These are phyloP conservation scores for Nephila pilipes DNA, from an alignment of 1,140 invertebrate species.

Conservation along the genomic window DNA sequence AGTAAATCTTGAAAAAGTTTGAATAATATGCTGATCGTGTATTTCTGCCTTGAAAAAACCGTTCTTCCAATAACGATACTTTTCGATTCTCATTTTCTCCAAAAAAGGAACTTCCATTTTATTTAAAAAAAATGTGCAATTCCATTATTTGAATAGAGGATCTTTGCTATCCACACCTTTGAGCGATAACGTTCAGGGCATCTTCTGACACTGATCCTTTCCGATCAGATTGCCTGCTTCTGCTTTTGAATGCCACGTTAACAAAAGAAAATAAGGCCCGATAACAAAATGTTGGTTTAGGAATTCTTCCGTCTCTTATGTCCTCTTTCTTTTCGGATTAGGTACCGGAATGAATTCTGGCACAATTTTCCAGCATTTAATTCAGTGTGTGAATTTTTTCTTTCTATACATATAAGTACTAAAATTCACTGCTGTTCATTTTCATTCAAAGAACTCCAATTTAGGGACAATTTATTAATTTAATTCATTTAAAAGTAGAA, in stretches of 20 bases:
- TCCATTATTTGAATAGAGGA: neutral
- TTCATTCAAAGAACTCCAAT: too few species aligned
- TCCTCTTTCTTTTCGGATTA: neutral
- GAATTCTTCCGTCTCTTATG: neutral
- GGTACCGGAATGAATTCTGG: neutral
- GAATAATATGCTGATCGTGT: too few species aligned
- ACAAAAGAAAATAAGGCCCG: neutral
- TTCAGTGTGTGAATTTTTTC: neutral
- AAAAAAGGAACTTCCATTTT: neutral
- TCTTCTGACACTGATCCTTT: neutral
- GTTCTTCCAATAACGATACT: neutral
- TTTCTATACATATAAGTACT: neutral
- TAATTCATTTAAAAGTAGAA: too few species aligned
- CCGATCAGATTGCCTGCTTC: neutral
- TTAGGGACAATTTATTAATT: too few species aligned
- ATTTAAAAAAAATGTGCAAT: neutral
- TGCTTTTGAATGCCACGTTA: neutral
- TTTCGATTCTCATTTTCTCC: neutral
- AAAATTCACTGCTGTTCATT: neutral
- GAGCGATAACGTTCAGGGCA: slow-evolving; percentile 1
- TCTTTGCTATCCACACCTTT: neutral
- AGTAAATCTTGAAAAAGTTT: too few species aligned
- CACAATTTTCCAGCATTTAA: neutral
- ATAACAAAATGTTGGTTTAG: slow-evolving; percentile 24
- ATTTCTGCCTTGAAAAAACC: neutral